A percentile compares a stretch with the other conserved stretches of the same genome.
These are phyloP conservation scores for Hoplostethus atlanticus DNA, from an alignment of 2,797 vertebrate genomes.

Conservation along the genomic window DNA sequence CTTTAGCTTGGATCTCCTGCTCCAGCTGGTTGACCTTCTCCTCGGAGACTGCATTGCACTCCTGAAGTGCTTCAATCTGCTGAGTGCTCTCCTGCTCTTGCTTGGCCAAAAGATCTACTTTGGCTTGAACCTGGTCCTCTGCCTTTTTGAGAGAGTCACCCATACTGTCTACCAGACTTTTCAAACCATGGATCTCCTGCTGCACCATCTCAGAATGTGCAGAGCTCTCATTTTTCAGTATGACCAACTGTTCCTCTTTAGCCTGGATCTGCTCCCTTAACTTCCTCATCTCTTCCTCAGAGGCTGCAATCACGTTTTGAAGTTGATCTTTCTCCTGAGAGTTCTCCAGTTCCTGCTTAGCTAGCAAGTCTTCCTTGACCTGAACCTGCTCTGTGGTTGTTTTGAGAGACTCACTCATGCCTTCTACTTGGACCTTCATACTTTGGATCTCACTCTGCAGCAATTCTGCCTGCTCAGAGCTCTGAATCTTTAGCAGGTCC, in stretches of 20 bases:
- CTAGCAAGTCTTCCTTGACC: slow-evolving; percentile 57
- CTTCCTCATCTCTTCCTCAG: slow-evolving; percentile 69
- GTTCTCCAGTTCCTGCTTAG: slow-evolving; percentile 57
- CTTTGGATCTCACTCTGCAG: slow-evolving; percentile 57
- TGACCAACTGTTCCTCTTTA: slow-evolving; percentile 54
- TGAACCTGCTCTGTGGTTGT: slow-evolving; percentile 54
- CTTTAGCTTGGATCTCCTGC: slow-evolving; percentile 50
- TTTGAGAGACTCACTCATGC: slow-evolving; percentile 45
- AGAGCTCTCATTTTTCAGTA: slow-evolving; percentile 35
- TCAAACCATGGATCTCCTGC: slow-evolving; percentile 43
- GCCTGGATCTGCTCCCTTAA: slow-evolving; percentile 47
- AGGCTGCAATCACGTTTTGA: slow-evolving; percentile 22
- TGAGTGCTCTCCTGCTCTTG: slow-evolving; percentile 45
- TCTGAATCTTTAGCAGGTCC: slow-evolving; percentile 23
- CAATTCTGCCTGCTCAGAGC: slow-evolving; percentile 38
- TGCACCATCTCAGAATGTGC: slow-evolving; percentile 23
- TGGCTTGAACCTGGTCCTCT: slow-evolving; percentile 52
- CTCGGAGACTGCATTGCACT: slow-evolving; percentile 11
- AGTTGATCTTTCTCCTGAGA: slow-evolving; percentile 45
- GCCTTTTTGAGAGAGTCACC: slow-evolving; percentile 32
- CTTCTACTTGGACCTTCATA: slow-evolving; percentile 46
- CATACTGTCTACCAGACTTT: slow-evolving; percentile 21
- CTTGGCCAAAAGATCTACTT: slow-evolving; percentile 43
- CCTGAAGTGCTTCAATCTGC: slow-evolving; percentile 28
- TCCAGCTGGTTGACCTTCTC: slow-evolving; percentile 14